phyloP scores from a whole-genome alignment of 2,113 vertebrate genomes.

The Semnornis frantzii region DNA sequence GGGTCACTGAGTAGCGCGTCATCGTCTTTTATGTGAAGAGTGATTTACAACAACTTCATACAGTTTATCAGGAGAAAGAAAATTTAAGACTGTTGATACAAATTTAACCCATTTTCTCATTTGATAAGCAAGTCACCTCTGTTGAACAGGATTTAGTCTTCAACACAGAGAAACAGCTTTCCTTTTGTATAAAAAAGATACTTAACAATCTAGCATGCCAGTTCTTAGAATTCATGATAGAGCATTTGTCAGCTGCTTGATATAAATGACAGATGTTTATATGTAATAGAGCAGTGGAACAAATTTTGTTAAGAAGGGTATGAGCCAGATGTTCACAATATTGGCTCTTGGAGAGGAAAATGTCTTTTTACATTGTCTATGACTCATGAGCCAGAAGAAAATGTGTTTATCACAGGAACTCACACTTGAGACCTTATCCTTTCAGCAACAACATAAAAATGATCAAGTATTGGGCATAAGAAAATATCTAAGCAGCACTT shows the following conservation, averaged over 20 bases:
- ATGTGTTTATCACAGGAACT: slow-evolving; percentile 55
- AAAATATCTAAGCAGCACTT: slow-evolving; percentile 19
- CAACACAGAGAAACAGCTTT: slow-evolving; percentile 60
- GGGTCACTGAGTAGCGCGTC: slow-evolving; percentile 44
- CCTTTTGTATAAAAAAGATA: slow-evolving; percentile 44
- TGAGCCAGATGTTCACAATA: slow-evolving; percentile 77
- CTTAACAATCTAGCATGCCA: slow-evolving; percentile 32
- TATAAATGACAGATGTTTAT: slow-evolving; percentile 80
- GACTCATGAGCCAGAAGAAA: slow-evolving; percentile 50
- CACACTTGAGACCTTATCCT: slow-evolving; percentile 56
- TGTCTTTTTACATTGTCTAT: slow-evolving; percentile 64
- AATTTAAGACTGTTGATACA: slow-evolving; percentile 61
- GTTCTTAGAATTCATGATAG: slow-evolving; percentile 46
- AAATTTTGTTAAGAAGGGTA: slow-evolving; percentile 76
- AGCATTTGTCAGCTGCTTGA: slow-evolving; percentile 71
- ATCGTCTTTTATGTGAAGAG: slow-evolving; percentile 56
- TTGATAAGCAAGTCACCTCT: slow-evolving; percentile 61
- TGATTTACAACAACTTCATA: slow-evolving; percentile 70
- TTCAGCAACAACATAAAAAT: slow-evolving; percentile 70
- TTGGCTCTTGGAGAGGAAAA: slow-evolving; percentile 63
- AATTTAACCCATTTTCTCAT: slow-evolving; percentile 54
- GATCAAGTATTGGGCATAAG: neutral
- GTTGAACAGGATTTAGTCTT: slow-evolving; percentile 47
- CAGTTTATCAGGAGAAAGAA: slow-evolving; percentile 55
- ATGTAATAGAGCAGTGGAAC: slow-evolving; percentile 75